Base-by-base conservation (phyloP, 2,113 vertebrate species). In the Maccullochella peelii region DNA sequence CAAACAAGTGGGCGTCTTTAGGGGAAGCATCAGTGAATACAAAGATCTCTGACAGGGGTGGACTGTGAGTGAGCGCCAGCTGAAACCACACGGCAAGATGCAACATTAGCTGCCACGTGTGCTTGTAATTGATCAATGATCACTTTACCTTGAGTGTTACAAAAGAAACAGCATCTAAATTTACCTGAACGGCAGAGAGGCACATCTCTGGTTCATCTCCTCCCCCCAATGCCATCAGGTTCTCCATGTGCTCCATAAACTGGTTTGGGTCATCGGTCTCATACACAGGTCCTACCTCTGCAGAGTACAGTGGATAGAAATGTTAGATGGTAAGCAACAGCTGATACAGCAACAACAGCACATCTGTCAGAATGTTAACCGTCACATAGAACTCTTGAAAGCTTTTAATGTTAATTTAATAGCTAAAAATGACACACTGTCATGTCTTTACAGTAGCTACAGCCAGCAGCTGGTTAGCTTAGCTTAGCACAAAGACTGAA, bases 161-260 rank as follows among this genome's bases (percentile, higher is more conserved):
- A 59, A 27, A 23, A 66, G 18, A 42, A 57, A 16, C 9, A 23
- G 30, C 4, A 0, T 80, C 14, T n/a, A 10, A 61, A 44, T 61
- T 25, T 79, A 97, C 97, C 95, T 95, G 95, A 70, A 97, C 69
- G 0, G 96, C 97, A 33, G 97, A 96, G 27, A 97, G 89, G 86
- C 96, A 97, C 97, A 97, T 97, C 91, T 97, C 97, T 0, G 97
- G 97, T 87, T 97, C 96, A 11, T 97, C 97, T 54, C 96, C 96
- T 71, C 97, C 97, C 33, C 95, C 95, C 52, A 97, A 87, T 5
- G 97, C 96, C 7, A 89, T 92, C 86, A 97, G 90, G 71, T 91
- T 84, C 74, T 95, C 92, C 87, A 97, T 92, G 36, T 94, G 66
- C 27, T 86, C 66, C 92, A 96, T 95, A 57, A 97, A 98, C 85